phyloP scores from a whole-genome alignment of 2,113 vertebrate genomes.

The Numida meleagris region DNA sequence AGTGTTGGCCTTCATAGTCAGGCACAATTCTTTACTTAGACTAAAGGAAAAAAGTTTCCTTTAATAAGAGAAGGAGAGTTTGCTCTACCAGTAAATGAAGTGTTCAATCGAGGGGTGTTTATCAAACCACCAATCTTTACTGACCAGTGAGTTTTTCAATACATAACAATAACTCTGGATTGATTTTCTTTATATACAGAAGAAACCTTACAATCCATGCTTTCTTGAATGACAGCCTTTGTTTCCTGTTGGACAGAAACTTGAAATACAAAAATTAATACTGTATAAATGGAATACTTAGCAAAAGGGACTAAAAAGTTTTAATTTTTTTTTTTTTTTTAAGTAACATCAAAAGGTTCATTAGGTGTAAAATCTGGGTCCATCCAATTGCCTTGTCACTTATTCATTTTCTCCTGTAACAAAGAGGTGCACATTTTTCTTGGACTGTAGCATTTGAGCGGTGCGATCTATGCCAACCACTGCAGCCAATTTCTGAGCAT shows the following conservation, averaged over 20 bases:
- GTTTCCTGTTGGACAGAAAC: not conserved
- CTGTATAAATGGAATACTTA: not conserved
- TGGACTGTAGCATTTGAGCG: constrained; percentile 93
- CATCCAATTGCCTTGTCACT: not conserved
- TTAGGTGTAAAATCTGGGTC: not conserved
- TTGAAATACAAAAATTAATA: not conserved
- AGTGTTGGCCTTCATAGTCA: not conserved
- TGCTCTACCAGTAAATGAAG: not conserved
- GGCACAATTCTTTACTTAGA: not conserved
- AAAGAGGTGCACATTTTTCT: constrained; percentile 92
- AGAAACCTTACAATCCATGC: not conserved
- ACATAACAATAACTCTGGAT: not conserved
- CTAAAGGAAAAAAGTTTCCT: not conserved
- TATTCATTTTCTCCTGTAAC: constrained; percentile 87
- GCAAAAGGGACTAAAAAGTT: not conserved
- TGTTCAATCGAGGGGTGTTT: not conserved
- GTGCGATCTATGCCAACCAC: constrained; percentile 89
- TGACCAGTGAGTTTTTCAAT: not conserved
- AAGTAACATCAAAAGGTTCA: not conserved
- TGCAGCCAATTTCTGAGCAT: constrained; percentile 87
- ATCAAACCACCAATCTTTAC: not conserved
- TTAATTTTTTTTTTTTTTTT: not conserved
- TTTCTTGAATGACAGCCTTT: not conserved
- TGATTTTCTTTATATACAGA: not conserved
- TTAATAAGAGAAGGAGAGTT: not conserved